phyloP scores from a whole-genome alignment of 2,113 vertebrate species.

The Macroglossus sobrinus region DNA sequence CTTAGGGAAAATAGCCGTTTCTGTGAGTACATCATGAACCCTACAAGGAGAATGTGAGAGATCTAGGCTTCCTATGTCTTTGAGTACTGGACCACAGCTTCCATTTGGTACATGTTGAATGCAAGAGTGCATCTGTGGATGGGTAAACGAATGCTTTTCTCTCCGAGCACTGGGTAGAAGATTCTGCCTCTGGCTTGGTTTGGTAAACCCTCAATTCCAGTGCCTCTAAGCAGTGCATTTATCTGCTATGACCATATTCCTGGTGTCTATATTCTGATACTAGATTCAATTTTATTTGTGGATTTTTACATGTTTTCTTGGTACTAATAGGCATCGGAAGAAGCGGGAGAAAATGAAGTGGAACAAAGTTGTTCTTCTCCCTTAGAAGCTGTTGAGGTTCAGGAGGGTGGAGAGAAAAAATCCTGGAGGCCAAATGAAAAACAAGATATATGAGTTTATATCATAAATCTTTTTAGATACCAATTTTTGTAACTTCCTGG shows the following conservation, averaged over 20 bases:
- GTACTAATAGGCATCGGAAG: not conserved
- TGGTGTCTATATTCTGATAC: not conserved
- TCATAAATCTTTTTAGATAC: too few species aligned
- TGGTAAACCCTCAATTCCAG: not conserved
- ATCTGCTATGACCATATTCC: not conserved
- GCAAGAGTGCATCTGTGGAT: not conserved
- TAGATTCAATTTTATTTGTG: not conserved
- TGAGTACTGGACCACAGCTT: not conserved
- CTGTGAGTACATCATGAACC: constrained; percentile 84
- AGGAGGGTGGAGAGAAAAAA: not conserved
- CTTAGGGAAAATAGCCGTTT: constrained; percentile 96
- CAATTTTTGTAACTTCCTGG: not conserved
- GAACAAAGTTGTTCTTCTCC: not conserved
- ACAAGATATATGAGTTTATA: too few species aligned
- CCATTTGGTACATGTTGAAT: not conserved
- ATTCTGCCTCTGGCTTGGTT: not conserved
- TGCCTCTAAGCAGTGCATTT: not conserved
- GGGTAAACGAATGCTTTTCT: not conserved
- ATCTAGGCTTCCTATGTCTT: not conserved
- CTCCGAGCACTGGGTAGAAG: not conserved
- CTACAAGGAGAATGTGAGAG: not conserved
- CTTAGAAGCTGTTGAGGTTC: not conserved
- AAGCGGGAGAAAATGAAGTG: not conserved
- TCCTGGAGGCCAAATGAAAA: not conserved
- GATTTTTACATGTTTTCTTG: not conserved